These are phyloP conservation scores for Mactra quadrangularis DNA, from an alignment of 1,140 invertebrate species.

Conservation along the genomic window DNA sequence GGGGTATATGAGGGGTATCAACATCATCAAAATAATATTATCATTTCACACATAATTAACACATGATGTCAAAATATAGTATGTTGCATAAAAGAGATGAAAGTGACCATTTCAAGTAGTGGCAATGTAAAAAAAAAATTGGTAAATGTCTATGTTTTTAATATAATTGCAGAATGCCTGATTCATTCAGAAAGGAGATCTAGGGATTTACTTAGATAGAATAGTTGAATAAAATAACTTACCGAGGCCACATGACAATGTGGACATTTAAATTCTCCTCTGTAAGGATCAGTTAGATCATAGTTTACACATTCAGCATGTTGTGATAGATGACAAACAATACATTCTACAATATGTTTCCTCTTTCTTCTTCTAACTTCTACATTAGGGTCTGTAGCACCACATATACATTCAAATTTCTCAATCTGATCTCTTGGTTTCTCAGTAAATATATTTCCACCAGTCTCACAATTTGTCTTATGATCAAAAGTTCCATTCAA, in stretches of 20 bases:
- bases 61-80: too few species aligned
- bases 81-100: too few species aligned
- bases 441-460: constrained; percentile 45
- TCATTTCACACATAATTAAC: too few species aligned
- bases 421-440: constrained; percentile 34
- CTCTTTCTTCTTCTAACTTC: constrained; percentile 19
- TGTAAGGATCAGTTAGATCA: constrained; percentile 79
- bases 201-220: too few species aligned
- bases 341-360: constrained; percentile 84
- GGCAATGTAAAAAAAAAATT: too few species aligned
- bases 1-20: too few species aligned
- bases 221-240: constrained; percentile 73
- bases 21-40: too few species aligned
- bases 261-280: constrained; percentile 86
- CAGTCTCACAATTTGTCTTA: neutral
- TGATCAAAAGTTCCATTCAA: neutral
- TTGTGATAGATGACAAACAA: constrained; percentile 86
- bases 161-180: too few species aligned
- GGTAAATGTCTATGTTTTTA: too few species aligned
- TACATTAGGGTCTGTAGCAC: constrained; percentile 52
- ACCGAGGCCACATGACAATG: constrained; percentile 86
- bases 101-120: too few species aligned
- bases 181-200: too few species aligned
- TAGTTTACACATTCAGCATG: constrained; percentile 87
- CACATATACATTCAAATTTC: constrained; percentile 81